phyloP scores from a whole-genome alignment of 2,797 vertebrate species.

The Nyctibius grandis region DNA sequence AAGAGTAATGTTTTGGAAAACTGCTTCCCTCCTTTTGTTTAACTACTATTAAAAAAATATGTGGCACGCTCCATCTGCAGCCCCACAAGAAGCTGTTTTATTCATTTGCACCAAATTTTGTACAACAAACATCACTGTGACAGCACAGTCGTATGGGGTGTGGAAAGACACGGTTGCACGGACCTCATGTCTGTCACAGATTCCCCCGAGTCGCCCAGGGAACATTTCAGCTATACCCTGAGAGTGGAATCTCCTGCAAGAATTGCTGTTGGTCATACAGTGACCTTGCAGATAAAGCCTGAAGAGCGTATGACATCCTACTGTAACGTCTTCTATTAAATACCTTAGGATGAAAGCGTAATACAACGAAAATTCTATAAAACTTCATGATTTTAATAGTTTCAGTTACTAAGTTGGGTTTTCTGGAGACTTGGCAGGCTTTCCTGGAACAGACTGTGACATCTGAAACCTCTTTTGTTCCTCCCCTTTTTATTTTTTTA shows the following conservation, averaged over 20 bases:
- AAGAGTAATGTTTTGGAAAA: background rate
- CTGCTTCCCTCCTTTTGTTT: background rate
- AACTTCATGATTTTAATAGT: conserved; percentile 49
- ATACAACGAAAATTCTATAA: conserved; percentile 41
- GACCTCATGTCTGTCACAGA: accelerated
- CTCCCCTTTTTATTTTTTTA: background rate
- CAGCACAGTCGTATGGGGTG: background rate
- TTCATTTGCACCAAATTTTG: no score
- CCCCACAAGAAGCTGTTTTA: background rate
- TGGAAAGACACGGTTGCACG: accelerated
- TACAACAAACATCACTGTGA: accelerated
- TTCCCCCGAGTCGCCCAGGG: accelerated
- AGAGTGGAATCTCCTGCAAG: accelerated
- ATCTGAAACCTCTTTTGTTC: conserved; percentile 52
- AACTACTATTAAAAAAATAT: accelerated
- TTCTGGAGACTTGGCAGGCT: conserved; percentile 28
- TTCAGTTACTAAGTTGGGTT: conserved; percentile 25
- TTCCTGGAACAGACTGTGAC: conserved; percentile 10
- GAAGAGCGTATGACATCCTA: background rate
- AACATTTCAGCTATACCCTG: accelerated
- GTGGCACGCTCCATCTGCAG: background rate
- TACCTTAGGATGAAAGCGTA: background rate
- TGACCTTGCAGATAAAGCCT: background rate
- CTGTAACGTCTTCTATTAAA: background rate
- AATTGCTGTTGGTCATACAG: background rate